A percentile compares a stretch with the other conserved stretches of the same genome.
These are phyloP conservation scores for Sebastes iracundus DNA, from an alignment of 2,797 vertebrate genomes.

Conservation along the genomic window DNA sequence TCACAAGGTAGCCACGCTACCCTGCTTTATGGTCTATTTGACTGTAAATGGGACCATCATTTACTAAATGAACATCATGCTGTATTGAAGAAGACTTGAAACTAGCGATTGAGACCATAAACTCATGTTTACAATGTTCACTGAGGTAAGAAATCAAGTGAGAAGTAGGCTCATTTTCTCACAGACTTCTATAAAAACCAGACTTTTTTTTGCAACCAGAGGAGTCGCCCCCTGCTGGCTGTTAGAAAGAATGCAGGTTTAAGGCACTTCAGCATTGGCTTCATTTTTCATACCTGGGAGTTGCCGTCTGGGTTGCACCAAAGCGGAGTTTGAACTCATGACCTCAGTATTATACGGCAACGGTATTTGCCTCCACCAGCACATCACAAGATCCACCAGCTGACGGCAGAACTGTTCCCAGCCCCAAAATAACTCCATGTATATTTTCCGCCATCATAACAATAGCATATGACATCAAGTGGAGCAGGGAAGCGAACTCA, in stretches of 20 bases:
- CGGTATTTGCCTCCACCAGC: conserved; percentile 25
- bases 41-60: no score
- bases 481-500: conserved; percentile 73
- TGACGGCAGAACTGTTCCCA: conserved; percentile 16
- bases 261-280: neutral
- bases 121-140: no score
- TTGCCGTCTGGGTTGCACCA: neutral
- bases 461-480: conserved; percentile 72
- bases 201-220: neutral
- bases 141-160: no score
- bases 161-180: neutral
- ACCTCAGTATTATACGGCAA: neutral
- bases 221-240: neutral
- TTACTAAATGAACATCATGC: no score
- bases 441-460: conserved; percentile 60
- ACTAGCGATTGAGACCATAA: no score
- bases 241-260: neutral
- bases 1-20: no score
- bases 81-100: no score
- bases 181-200: neutral
- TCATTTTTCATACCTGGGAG: neutral
- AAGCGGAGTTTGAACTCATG: neutral
- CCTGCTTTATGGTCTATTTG: no score
- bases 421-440: conserved; percentile 55
- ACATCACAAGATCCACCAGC: conserved; percentile 44